Percentiles rank a stretch among this genome's conserved stretches.
These are phyloP conservation scores for Tragelaphus eurycerus DNA, from an alignment of 2,797 vertebrate species.

Conservation along the genomic window DNA sequence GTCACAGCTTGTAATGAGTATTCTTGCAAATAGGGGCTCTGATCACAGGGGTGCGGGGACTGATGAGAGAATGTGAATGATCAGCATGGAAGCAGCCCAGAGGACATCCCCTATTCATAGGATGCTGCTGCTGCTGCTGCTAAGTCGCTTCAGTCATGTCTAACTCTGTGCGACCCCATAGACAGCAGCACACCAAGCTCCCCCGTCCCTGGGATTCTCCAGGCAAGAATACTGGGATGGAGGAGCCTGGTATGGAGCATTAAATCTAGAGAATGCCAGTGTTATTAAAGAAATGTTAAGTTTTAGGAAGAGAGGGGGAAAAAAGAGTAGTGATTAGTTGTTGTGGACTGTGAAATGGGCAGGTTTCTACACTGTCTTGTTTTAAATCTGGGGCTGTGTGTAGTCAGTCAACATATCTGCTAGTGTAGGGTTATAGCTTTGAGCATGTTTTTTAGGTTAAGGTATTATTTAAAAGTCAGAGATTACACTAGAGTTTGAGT, in stretches of 20 bases:
- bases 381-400: background rate
- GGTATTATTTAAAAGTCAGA: conserved; percentile 27
- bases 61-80: background rate
- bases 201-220: background rate
- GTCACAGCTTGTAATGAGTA: background rate
- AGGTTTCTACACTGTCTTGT: background rate
- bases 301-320: background rate
- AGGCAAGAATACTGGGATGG: background rate
- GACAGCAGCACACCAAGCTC: background rate
- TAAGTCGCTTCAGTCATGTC: background rate
- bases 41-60: background rate
- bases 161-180: background rate
- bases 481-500: background rate
- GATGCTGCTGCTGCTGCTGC: background rate
- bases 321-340: background rate
- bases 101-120: background rate
- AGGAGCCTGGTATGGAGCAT: background rate
- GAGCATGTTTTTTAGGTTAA: conserved; percentile 2
- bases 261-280: background rate
- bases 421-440: conserved; percentile 10
- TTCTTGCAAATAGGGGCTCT: background rate
- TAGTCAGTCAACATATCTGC: background rate
- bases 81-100: background rate
- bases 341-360: background rate
- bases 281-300: conserved; percentile 21